These are phyloP conservation scores for Gambusia affinis DNA, from an alignment of 2,113 vertebrate genomes.

Conservation along the genomic window DNA sequence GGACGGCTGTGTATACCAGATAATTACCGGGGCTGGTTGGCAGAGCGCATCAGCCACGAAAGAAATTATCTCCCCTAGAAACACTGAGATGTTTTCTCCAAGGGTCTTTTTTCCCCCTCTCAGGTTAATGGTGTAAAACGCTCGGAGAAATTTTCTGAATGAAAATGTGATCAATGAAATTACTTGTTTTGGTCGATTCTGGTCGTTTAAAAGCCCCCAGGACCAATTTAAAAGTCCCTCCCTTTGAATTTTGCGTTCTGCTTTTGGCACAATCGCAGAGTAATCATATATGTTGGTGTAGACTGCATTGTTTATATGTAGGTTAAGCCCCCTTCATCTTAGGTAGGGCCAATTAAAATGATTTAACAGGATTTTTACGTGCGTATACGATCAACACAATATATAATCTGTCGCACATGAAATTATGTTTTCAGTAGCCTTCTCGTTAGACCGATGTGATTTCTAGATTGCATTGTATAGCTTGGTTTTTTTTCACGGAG, in stretches of 20 bases:
- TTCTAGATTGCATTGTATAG: constrained; percentile 2
- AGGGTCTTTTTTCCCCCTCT: neutral
- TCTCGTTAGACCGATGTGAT: neutral
- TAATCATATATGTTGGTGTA: neutral
- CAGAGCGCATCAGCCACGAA: constrained; percentile 50
- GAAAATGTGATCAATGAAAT: neutral
- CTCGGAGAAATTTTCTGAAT: neutral
- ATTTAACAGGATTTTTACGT: constrained; percentile 18
- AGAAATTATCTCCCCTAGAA: neutral
- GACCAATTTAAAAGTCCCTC: neutral
- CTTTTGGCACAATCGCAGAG: constrained; percentile 17
- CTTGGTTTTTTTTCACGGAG: constrained; percentile 36
- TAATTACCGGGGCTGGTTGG: constrained; percentile 63
- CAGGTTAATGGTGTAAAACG: neutral
- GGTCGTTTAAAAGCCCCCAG: neutral
- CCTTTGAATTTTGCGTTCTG: constrained; percentile 24
- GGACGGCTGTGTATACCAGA: constrained; percentile 31
- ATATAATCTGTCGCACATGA: neutral
- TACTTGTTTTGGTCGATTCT: neutral
- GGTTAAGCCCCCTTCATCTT: constrained; percentile 36
- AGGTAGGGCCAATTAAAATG: constrained; percentile 31
- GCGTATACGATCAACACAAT: neutral
- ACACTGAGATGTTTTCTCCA: neutral
- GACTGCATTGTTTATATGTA: constrained; percentile 57
- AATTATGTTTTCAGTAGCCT: neutral